phyloP scores from a whole-genome alignment of 2,113 vertebrate species.

The Nothocercus julius region DNA sequence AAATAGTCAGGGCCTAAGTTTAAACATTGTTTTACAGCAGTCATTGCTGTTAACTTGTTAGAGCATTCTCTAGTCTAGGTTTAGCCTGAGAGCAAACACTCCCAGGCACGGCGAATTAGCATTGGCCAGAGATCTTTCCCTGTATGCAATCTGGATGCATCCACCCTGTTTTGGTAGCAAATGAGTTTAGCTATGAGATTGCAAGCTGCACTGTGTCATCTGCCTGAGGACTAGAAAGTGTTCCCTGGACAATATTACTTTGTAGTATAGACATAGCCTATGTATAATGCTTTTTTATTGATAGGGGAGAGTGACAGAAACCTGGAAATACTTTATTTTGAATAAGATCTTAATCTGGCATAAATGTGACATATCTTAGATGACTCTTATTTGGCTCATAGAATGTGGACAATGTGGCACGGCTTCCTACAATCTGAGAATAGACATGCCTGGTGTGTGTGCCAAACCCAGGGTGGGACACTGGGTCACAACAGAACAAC shows the following conservation, averaged over 20 bases:
- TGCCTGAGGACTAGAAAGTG: background rate
- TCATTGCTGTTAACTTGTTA: background rate
- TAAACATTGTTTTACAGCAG: background rate
- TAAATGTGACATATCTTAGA: background rate
- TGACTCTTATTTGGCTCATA: no score
- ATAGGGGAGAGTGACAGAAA: background rate
- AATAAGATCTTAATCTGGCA: background rate
- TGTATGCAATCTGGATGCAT: background rate
- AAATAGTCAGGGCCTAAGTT: background rate
- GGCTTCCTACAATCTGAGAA: background rate
- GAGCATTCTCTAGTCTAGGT: fast-evolving
- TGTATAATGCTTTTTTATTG: background rate
- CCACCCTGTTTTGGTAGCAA: background rate
- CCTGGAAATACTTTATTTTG: background rate
- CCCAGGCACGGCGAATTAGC: background rate
- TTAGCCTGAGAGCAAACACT: background rate
- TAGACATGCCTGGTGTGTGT: background rate
- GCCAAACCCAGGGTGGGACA: background rate
- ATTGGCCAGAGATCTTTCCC: background rate
- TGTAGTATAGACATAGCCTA: background rate
- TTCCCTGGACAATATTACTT: background rate
- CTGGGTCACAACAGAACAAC: background rate
- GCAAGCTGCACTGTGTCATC: background rate
- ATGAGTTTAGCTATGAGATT: background rate
- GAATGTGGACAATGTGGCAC: background rate